Percentiles rank a stretch among this genome's conserved stretches.
Evolutionary conservation across 1,140 invertebrate species (phyloP).

Genomic region (Pseudomyrmex pallidus): DNA sequence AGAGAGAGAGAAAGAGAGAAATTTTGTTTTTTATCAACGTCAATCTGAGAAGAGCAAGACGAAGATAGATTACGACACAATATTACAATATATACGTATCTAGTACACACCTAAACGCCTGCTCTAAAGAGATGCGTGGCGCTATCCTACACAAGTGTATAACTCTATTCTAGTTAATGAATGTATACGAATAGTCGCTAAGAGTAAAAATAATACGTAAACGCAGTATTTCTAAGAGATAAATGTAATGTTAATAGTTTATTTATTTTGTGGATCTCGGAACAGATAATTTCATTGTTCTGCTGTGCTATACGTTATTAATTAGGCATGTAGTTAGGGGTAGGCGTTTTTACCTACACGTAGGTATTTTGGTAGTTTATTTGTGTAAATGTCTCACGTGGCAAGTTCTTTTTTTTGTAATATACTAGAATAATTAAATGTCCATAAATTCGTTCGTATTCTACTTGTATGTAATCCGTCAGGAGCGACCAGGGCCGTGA

Average conservation of each 20-base stretch:
- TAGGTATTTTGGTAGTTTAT: conserved; percentile 76
- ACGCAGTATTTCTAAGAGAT: conserved; percentile 85
- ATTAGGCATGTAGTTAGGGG: conserved; percentile 73
- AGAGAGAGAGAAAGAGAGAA: conserved; percentile 30
- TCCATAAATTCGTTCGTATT: conserved; percentile 80
- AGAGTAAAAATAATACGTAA: conserved; percentile 77
- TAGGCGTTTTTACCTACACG: conserved; percentile 72
- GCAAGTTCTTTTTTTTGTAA: conserved; percentile 81
- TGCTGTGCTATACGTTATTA: conserved; percentile 63
- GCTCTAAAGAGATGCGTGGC: conserved; percentile 69
- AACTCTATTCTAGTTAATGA: conserved; percentile 85
- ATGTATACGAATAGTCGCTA: conserved; percentile 85
- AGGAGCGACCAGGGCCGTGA: conserved; percentile 79
- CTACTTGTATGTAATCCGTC: conserved; percentile 78
- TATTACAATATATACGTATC: conserved; percentile 78
- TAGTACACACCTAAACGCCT: conserved; percentile 75
- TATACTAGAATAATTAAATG: conserved; percentile 81
- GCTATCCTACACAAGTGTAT: conserved; percentile 80
- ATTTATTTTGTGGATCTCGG: conserved; percentile 85
- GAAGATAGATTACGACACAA: conserved; percentile 42
- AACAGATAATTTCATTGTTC: conserved; percentile 54
- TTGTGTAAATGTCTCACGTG: conserved; percentile 80
- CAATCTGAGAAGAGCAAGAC: conserved; percentile 34
- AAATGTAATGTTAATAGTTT: conserved; percentile 84
- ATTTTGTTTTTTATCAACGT: conserved; percentile 48